Evolutionary conservation across 2,888 invertebrate genomes (phyloP), one percentile per base, ranked within the genome.

Genomic region (Euzetes globulus): DNA sequence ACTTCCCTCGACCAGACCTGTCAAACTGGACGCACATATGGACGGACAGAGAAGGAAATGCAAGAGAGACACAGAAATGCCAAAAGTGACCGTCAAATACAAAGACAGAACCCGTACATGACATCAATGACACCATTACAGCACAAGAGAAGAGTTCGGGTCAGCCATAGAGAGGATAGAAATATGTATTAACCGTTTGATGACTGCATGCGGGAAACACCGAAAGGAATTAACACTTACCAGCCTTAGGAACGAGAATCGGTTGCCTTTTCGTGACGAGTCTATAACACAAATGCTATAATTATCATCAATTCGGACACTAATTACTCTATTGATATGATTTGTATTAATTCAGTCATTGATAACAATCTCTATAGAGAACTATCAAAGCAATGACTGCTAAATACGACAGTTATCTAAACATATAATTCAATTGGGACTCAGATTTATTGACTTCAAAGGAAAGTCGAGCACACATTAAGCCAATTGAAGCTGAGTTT

Each of bases 1-100:
- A 81, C 79, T 86, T 86, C 60, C 84, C 84, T 58, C 86, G 82
- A 76, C 84, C 84, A 7, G 84, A 83, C 78, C 85, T 83, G 77
- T 86, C 86, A 79, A 86, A 86, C 84, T 85, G 79, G 71, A 80
- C 78, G 73, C 76, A 78, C 76, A 76, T 78, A 74, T 77, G 77
- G 76, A 75, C 72, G 77, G 77, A 77, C 77, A 77, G 77, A 78
- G 74, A 65, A 70, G 55, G 33, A 15, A 47, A 58, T 27, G 60
- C 58, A 50, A 72, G 72, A 65, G 27, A 60, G 13, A 41, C 47
- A 55, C 27, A 72, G 29, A 78, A 75, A 77, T 50, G 33, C 47
- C 70, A 71, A 70, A 45, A 33, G 58, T 74, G 25, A 68, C 50
- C 37, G 55, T 50, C 29, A 72, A 45, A 70, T 37, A 72, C 47